Percentiles rank a stretch among this genome's conserved stretches.
phyloP scores from a whole-genome alignment of 2,797 vertebrate species.

The Pempheris klunzingeri region DNA sequence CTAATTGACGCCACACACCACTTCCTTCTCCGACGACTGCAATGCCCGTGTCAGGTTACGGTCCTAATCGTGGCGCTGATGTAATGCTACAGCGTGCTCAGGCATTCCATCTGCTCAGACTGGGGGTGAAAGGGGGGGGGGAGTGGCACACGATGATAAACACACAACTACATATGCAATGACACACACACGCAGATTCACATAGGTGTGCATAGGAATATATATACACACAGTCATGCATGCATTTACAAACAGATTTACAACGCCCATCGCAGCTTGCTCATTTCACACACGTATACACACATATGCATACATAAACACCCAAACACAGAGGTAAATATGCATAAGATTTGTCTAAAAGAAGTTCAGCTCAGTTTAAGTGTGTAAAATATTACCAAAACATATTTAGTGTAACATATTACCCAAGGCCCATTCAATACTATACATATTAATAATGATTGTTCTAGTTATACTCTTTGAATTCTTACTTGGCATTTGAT shows the following conservation, averaged over 20 bases:
- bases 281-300: slow-evolving; percentile 3
- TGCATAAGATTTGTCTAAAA: not conserved
- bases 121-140: slow-evolving; percentile 14
- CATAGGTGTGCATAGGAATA: not conserved
- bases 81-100: slow-evolving; percentile 75
- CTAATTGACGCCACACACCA: slow-evolving; percentile 72
- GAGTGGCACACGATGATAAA: slow-evolving; percentile 19
- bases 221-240: not conserved
- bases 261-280: not conserved
- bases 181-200: slow-evolving; percentile 29
- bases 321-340: slow-evolving; percentile 6
- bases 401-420: not conserved
- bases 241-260: slow-evolving; percentile 7
- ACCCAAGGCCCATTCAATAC: not conserved
- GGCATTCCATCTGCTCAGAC: slow-evolving; percentile 80
- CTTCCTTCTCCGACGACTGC: slow-evolving; percentile 74
- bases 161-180: slow-evolving; percentile 39
- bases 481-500: not conserved
- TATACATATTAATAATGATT: not conserved
- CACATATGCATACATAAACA: not conserved
- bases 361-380: not conserved
- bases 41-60: slow-evolving; percentile 77
- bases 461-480: not conserved
- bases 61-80: slow-evolving; percentile 79
- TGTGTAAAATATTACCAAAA: not conserved